Evolutionary conservation across 2,888 invertebrate species (phyloP), one percentile per base, ranked within the genome.

Genomic region (Sphecodes monilicornis): DNA sequence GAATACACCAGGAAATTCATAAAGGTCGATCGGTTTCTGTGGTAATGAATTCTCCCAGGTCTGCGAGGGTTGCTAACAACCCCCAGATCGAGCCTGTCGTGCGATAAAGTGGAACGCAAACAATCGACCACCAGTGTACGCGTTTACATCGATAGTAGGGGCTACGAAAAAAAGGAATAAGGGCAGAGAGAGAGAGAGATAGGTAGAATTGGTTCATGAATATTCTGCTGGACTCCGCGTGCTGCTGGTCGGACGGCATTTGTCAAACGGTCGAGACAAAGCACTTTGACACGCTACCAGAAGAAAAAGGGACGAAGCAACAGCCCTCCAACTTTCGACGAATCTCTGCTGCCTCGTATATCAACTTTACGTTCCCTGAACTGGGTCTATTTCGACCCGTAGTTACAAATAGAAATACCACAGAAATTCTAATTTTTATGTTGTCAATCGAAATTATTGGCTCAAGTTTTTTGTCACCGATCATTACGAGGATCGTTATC

Each of bases 211-310:
- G 73, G 41, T 76, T 80, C 85, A 84, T 85, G 85, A 85, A 85
- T 85, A 85, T 85, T 80, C 81, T 66, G 26, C 57, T 50, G 69
- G 57, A 64, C 73, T 50, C 66, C 60, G 26, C 36, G 43, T n/a
- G 70, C n/a, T 39, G 57, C 71, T 46, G 54, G 80, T 54, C 22
- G 71, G 64, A 26, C 11, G 80, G 69, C 78, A 81, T 79, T 85
- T 86, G 85, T 85, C 86, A 82, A 71, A 46, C 77, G 64, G 26
- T 16, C 80, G 77, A 70, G 81, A 81, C 85, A 78, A 81, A 79
- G 81, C 78, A 76, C 78, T 78, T 76, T 77, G 86, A 76, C 74
- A 77, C 74, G 73, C 36, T 82, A 78, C 86, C 86, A 86, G 74
- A 71, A 78, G 74, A 26, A 74, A 79, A 46, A 66, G 72, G n/a